phyloP scores from a whole-genome alignment of 2,113 vertebrate species.

The Lagopus muta region DNA sequence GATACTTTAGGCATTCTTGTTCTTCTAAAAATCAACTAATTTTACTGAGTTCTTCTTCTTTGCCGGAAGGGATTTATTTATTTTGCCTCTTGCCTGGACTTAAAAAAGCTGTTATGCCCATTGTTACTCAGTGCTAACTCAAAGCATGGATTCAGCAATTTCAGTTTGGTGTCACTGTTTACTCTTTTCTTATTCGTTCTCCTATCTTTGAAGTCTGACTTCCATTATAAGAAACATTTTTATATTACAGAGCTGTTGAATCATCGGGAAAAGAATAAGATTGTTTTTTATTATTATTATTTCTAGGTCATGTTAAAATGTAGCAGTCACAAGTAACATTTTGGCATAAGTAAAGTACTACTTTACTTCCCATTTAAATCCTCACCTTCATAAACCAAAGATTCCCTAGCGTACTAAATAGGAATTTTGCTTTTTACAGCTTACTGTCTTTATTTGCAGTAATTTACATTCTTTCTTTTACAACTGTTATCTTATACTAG shows the following conservation, averaged over 20 bases:
- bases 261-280: neutral
- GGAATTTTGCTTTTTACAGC: neutral
- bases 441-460: neutral
- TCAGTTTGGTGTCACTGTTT: neutral
- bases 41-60: neutral
- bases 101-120: neutral
- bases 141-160: neutral
- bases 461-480: neutral
- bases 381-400: neutral
- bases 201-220: neutral
- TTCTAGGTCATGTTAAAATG: neutral
- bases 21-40: neutral
- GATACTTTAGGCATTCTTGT: neutral
- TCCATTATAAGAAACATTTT: neutral
- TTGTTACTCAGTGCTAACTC: neutral
- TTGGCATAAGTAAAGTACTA: neutral
- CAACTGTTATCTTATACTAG: neutral
- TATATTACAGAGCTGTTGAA: neutral
- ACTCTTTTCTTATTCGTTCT: neutral
- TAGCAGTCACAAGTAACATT: neutral
- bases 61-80: neutral
- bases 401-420: neutral
- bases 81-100: neutral
- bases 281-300: neutral
- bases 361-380: neutral